A percentile compares a stretch with the other conserved stretches of the same genome.
These are phyloP conservation scores for Marmota flaviventris DNA, from an alignment of 2,113 vertebrate genomes.

Conservation along the genomic window DNA sequence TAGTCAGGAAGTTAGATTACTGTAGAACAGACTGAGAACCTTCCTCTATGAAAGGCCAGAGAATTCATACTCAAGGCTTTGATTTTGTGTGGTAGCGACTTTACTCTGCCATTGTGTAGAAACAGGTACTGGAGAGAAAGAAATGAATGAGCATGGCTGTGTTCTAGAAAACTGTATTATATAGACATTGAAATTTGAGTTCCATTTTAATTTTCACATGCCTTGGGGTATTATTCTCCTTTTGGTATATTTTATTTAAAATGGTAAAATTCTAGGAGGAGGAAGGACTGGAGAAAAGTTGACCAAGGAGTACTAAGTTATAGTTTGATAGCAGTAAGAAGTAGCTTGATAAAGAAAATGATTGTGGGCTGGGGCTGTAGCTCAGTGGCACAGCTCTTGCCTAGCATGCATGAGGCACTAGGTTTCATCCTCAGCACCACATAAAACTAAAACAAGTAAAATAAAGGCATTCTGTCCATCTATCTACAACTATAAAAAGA, in stretches of 20 bases:
- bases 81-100: neutral
- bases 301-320: neutral
- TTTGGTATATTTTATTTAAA: neutral
- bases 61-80: neutral
- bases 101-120: fast-evolving
- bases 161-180: neutral
- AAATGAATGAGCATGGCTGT: fast-evolving
- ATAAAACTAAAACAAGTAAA: no score
- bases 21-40: neutral
- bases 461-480: no score
- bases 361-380: no score
- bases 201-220: neutral
- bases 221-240: neutral
- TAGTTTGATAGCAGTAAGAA: neutral
- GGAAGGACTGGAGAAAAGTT: neutral
- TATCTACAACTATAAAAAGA: no score
- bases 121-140: neutral
- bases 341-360: neutral
- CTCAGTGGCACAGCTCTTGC: no score
- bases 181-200: neutral
- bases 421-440: no score
- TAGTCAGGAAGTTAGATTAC: neutral
- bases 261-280: neutral
- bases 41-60: neutral
- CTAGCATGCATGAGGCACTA: no score